Base-by-base conservation (phyloP, 2,888 invertebrate genomes). In the Myopa tessellatipennis region DNA sequence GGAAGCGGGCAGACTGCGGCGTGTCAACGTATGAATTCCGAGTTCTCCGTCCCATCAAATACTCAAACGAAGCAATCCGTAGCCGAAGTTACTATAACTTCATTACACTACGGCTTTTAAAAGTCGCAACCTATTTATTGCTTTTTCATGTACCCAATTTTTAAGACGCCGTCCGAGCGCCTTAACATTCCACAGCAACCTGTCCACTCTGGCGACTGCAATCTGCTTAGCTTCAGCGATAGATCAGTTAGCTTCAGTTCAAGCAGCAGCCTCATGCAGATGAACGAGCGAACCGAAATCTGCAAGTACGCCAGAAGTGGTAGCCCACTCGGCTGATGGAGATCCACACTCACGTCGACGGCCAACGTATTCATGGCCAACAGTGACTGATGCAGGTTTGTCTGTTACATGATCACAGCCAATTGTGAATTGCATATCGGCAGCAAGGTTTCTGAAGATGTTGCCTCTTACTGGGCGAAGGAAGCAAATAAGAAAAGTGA, bases 191-290 rank as follows among this genome's bases (percentile, higher is more conserved):
- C 14, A 55, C 5, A 16, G 16, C 16, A 16, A 12, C 55, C 55
- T 10, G 55, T 55, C 55, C 10, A 2, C 16, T 1, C 45, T 26
- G 26, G 8, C 50, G 50, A 38, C 36, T 34, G 7, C 67, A n/a
- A 40, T 67, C 16, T 16, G 40, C 67, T 67, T 67, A 67, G 36
- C 40, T 67, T 67, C 67, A 67, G 36, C 36, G 34, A 65, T 12
- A 12, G 63, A 36, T 65, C 63, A 65, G 63, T 36, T 36, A 26
- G 7, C 4, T 65, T 3, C 36, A 16, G 16, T 26, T 8, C 36
- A 1, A 12, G 5, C 0, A 65, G 36, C 16, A 4, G 26, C 34
- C 10, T 10, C 10, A 34, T 36, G 16, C 63, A 38, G 34, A 38
- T 16, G 36, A 34, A 2, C 16, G 16, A 65, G 18, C 36, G 34